A percentile compares a stretch with the other conserved stretches of the same genome.
These are phyloP conservation scores for Linurgus olivaceus DNA, from an alignment of 2,797 vertebrate species.

Conservation along the genomic window DNA sequence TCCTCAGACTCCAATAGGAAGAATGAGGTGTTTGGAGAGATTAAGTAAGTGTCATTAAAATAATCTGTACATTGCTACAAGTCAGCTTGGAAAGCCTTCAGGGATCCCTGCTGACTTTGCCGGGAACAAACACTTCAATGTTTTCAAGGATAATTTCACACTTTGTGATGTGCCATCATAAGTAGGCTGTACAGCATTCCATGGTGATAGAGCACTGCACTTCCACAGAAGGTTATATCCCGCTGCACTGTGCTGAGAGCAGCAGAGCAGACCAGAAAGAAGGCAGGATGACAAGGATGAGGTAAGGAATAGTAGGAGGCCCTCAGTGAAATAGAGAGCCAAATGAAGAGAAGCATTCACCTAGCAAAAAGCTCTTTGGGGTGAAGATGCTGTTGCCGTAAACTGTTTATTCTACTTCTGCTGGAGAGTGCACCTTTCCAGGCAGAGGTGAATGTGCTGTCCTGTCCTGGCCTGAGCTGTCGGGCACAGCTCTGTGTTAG, in stretches of 20 bases:
- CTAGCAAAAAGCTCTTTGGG: background rate
- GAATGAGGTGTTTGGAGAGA: background rate
- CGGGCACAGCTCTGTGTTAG: background rate
- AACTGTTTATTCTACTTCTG: background rate
- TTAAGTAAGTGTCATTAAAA: background rate
- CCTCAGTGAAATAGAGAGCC: background rate
- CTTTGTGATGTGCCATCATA: background rate
- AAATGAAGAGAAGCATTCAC: background rate
- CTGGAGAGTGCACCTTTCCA: background rate
- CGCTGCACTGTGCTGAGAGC: background rate
- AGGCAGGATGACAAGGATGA: background rate
- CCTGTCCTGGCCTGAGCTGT: background rate
- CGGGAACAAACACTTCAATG: background rate
- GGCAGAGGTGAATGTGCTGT: background rate
- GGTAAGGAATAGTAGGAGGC: background rate
- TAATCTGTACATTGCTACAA: accelerated
- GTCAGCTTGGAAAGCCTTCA: background rate
- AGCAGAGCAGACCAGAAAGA: background rate
- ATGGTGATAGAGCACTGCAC: background rate
- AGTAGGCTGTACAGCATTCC: background rate
- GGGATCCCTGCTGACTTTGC: background rate
- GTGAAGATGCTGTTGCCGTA: background rate
- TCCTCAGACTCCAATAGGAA: background rate
- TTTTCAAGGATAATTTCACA: background rate
- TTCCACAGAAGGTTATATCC: background rate